Conservation (phyloP, 2,797 vertebrate genomes). For the Philypnodon macrostomus region DNA sequence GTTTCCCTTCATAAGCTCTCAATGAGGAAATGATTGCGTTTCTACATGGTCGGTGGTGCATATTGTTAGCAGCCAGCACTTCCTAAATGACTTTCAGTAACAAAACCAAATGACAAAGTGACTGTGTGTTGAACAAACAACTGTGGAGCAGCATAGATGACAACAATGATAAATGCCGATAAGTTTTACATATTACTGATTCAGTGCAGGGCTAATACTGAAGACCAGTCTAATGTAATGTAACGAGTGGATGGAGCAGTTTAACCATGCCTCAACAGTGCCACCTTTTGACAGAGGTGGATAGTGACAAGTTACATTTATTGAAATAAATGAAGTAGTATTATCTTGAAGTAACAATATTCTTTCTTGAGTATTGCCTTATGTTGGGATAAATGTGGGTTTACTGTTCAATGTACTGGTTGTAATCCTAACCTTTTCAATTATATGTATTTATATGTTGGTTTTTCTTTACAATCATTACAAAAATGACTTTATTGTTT, state of each 20-base stretch:
- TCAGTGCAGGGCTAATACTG: conserved; percentile 37
- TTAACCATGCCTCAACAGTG: conserved; percentile 71
- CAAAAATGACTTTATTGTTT: conserved; percentile 31
- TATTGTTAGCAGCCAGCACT: conserved; percentile 58
- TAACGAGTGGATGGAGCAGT: conserved; percentile 23
- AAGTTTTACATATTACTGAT: conserved; percentile 50
- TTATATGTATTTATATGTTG: no score
- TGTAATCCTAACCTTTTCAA: no score
- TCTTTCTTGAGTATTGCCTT: no score
- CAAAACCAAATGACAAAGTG: conserved; percentile 54
- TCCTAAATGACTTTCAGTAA: conserved; percentile 59
- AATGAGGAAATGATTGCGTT: conserved; percentile 71
- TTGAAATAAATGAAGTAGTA: no score
- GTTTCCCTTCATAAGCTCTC: conserved; percentile 59
- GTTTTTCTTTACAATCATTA: no score
- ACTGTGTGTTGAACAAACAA: conserved; percentile 52
- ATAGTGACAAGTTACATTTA: no score
- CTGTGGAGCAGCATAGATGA: conserved; percentile 42
- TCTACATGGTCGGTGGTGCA: conserved; percentile 66
- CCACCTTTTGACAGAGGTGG: conserved; percentile 73
- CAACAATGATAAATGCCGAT: conserved; percentile 17
- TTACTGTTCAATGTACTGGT: no score
- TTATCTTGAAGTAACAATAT: no score
- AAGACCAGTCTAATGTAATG: conserved; percentile 16
- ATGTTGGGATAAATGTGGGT: no score